Evolutionary conservation across 2,797 vertebrate genomes (phyloP).

Genomic region (Strix occidentalis): DNA sequence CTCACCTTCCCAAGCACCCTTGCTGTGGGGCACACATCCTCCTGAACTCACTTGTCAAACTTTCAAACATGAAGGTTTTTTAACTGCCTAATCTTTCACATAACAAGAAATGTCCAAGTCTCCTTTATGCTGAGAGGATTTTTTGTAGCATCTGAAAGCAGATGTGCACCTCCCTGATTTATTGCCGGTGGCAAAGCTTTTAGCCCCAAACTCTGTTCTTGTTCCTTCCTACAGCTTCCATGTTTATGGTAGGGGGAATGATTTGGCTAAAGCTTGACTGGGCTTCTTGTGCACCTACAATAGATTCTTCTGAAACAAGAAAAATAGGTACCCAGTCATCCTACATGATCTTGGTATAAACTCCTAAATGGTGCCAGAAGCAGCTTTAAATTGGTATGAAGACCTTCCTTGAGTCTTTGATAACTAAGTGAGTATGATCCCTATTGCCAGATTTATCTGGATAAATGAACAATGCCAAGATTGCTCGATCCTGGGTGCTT

Average conservation of each 20-base stretch:
- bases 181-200: background rate
- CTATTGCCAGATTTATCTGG: background rate
- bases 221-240: background rate
- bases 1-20: background rate
- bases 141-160: background rate
- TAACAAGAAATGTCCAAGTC: background rate
- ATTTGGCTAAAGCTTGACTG: background rate
- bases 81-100: background rate
- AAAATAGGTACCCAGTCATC: background rate
- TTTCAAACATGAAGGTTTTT: background rate
- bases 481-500: fast-evolving
- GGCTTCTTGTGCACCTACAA: background rate
- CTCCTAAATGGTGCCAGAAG: background rate
- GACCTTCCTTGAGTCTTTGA: background rate
- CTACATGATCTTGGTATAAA: background rate
- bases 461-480: background rate
- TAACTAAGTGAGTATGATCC: background rate
- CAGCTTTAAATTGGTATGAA: background rate
- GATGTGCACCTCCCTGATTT: background rate
- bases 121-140: background rate
- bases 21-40: background rate
- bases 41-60: background rate
- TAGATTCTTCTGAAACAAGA: background rate
- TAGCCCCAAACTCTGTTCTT: background rate
- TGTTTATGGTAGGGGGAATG: background rate